Percentiles rank a stretch among this genome's conserved stretches.
Evolutionary conservation across 2,888 invertebrate species (phyloP).

Genomic region (Coenonympha glycerion): DNA sequence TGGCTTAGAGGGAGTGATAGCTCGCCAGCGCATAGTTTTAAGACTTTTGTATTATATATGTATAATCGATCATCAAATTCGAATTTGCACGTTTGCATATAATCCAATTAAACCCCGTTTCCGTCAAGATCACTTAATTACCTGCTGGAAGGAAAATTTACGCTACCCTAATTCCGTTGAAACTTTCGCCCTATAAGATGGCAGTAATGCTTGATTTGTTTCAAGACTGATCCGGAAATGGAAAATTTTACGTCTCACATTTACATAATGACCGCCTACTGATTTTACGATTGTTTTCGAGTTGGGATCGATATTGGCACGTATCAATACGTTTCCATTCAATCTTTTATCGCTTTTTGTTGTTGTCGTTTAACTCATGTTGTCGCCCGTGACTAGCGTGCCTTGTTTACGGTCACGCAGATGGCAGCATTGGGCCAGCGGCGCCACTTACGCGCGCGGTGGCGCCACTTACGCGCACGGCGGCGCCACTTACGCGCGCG

Average conservation of each 20-base stretch:
- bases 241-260: conserved; percentile 30
- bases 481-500: no score
- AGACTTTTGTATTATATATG: no score
- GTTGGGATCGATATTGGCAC: conserved; percentile 20
- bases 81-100: neutral
- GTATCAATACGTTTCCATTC: conserved; percentile 23
- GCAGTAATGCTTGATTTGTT: conserved; percentile 23
- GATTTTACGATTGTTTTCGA: conserved; percentile 29
- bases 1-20: no score
- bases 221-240: conserved; percentile 29
- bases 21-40: no score
- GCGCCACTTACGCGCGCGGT: no score
- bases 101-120: conserved; percentile 51
- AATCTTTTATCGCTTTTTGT: conserved; percentile 15
- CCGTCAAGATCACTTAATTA: conserved; percentile 66
- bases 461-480: no score
- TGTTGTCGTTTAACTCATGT: conserved; percentile 1
- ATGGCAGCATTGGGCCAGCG: no score
- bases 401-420: no score
- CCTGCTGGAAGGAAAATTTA: conserved; percentile 48
- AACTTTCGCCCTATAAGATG: conserved; percentile 25
- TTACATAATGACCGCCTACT: conserved; percentile 31
- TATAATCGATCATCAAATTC: no score
- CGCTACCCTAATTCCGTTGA: conserved; percentile 45
- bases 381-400: no score